Evolutionary conservation across 2,888 invertebrate species (phyloP).

Genomic region (Drosophila subquinaria): DNA sequence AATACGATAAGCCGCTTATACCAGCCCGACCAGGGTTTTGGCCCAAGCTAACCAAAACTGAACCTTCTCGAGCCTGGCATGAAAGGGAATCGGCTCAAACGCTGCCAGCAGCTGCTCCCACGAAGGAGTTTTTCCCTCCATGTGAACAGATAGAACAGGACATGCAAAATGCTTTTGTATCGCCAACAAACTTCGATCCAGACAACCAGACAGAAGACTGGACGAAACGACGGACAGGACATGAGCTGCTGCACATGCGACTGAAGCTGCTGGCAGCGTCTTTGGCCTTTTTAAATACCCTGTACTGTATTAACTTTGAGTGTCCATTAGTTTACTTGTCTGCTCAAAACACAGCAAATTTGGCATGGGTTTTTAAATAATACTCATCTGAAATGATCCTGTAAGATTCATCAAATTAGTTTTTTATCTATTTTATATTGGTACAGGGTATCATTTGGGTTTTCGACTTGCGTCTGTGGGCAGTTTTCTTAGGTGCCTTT

Average conservation of each 20-base stretch:
- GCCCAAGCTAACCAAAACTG: constrained; percentile 22
- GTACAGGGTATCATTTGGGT: background rate
- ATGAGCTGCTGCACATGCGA: constrained; percentile 34
- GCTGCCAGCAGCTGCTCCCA: constrained; percentile 46
- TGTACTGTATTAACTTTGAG: background rate
- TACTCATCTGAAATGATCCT: background rate
- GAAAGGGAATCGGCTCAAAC: constrained; percentile 59
- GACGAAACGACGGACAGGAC: constrained; percentile 19
- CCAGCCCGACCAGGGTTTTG: constrained; percentile 17
- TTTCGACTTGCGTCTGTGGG: background rate
- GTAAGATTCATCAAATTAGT: background rate
- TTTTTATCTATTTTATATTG: background rate
- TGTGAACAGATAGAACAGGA: constrained; percentile 39
- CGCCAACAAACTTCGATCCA: constrained; percentile 65
- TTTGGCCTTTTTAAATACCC: constrained; percentile 20
- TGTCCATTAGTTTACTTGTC: too few species aligned
- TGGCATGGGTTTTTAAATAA: too few species aligned
- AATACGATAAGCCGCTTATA: constrained; percentile 79
- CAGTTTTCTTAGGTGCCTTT: constrained; percentile 26
- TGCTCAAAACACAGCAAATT: too few species aligned
- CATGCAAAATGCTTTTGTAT: constrained; percentile 77
- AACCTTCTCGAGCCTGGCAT: constrained; percentile 20
- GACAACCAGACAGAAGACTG: constrained; percentile 23
- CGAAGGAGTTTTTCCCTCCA: constrained; percentile 37
- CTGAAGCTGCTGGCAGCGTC: constrained; percentile 26